Evolutionary conservation across 2,888 invertebrate genomes (phyloP).

Genomic region (Osedax fenrisi): DNA sequence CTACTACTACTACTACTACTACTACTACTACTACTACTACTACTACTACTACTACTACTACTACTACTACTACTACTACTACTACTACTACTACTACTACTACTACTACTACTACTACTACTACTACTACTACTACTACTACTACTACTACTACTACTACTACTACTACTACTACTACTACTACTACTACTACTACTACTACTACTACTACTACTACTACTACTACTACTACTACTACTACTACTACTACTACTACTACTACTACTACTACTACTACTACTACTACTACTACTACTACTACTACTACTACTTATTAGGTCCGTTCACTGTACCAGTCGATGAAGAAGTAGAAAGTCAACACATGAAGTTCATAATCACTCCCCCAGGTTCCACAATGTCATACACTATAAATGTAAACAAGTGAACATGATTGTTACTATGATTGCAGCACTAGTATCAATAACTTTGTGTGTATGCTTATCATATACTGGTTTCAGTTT

Average conservation of each 20-base stretch:
- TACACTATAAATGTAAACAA: too few relatives aligned
- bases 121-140: conserved; percentile 21
- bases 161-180: conserved; percentile 16
- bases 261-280: neutral
- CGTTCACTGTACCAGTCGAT: conserved; percentile 69
- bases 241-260: neutral
- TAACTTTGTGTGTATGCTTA: too few relatives aligned
- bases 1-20: conserved; percentile 27
- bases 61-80: conserved; percentile 23
- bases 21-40: conserved; percentile 3
- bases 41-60: conserved; percentile 19
- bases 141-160: conserved; percentile 25
- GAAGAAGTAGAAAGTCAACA: conserved; percentile 88
- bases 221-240: neutral
- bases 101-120: conserved; percentile 28
- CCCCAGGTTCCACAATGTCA: too few relatives aligned
- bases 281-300: neutral
- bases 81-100: conserved; percentile 26
- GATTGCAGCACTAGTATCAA: too few relatives aligned
- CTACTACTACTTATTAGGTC: conserved; percentile 52
- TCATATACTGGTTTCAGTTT: too few relatives aligned
- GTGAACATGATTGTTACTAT: too few relatives aligned
- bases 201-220: neutral
- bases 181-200: neutral
- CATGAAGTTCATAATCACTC: conserved; percentile 64